Conservation (phyloP, 2,888 invertebrate species). For the Ichneumon xanthorius region DNA sequence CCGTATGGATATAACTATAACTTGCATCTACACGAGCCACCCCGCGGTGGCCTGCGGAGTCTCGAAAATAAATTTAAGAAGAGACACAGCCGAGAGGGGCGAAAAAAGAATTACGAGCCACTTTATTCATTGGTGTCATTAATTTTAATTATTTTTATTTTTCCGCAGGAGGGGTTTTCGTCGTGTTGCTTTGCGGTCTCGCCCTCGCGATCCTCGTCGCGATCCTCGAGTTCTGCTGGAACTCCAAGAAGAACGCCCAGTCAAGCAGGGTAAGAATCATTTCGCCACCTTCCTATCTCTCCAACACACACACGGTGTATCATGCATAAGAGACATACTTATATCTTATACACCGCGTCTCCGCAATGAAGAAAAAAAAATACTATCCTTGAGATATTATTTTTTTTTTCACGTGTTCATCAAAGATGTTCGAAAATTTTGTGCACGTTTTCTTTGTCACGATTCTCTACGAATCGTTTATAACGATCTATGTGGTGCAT, state of each 20-base stretch:
- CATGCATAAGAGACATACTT: conserved; percentile 17
- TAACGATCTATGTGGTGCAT: conserved; percentile 58
- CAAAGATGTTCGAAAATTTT: conserved; percentile 12
- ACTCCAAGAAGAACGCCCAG: conserved; percentile 94
- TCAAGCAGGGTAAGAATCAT: conserved; percentile 88
- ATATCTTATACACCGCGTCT: conserved; percentile 4
- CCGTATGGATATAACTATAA: conserved; percentile 1
- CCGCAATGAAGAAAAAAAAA: background rate
- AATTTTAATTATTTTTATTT: conserved; percentile 49
- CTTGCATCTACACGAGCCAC: conserved; percentile 3
- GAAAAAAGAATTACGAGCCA: conserved; percentile 73
- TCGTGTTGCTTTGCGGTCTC: conserved; percentile 96
- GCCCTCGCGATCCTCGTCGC: conserved; percentile 96
- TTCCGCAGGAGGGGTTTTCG: conserved; percentile 95
- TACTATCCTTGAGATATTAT: conserved; percentile 46
- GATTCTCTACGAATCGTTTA: conserved; percentile 69
- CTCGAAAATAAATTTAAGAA: conserved; percentile 69
- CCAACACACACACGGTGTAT: conserved; percentile 27
- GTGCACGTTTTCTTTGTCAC: conserved; percentile 44
- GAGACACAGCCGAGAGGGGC: conserved; percentile 68
- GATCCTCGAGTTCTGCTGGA: conserved; percentile 97
- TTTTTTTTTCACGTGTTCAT: conserved; percentile 62
- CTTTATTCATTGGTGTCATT: conserved; percentile 47
- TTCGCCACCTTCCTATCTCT: background rate
- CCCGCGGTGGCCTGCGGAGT: conserved; percentile 24